These are phyloP conservation scores for Caenorhabditis japonica DNA, from an alignment of 2,888 invertebrate genomes.

Conservation along the genomic window DNA sequence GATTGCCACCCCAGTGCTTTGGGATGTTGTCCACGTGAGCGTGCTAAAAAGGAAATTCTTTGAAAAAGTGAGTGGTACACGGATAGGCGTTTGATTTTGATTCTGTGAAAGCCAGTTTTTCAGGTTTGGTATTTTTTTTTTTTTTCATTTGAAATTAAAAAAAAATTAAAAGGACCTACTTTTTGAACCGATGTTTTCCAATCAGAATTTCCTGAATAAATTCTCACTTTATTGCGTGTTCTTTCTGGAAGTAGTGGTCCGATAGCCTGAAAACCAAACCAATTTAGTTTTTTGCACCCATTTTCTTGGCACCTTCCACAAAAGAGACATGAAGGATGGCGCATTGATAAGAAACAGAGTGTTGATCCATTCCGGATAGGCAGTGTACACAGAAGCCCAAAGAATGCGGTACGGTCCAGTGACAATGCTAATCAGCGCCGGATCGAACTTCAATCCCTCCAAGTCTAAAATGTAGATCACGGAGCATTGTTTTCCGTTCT, in stretches of 20 bases:
- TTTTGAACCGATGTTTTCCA: slow-evolving; percentile 59
- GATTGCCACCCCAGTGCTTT: slow-evolving; percentile 69
- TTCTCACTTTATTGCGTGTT: slow-evolving; percentile 67
- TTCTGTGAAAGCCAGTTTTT: no score
- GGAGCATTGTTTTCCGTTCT: slow-evolving; percentile 58
- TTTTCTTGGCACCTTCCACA: slow-evolving; percentile 63
- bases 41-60: slow-evolving; percentile 44
- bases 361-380: slow-evolving; percentile 71
- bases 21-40: slow-evolving; percentile 63
- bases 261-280: slow-evolving; percentile 58
- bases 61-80: no score
- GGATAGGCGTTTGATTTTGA: no score
- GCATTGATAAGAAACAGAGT: slow-evolving; percentile 68
- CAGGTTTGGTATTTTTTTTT: no score
- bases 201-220: slow-evolving; percentile 58
- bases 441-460: slow-evolving; percentile 69
- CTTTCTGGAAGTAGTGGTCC: slow-evolving; percentile 69
- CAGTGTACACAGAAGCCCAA: slow-evolving; percentile 69
- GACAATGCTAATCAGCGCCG: slow-evolving; percentile 64
- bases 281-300: no score
- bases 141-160: no score
- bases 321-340: slow-evolving; percentile 66
- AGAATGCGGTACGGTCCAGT: slow-evolving; percentile 71
- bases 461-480: slow-evolving; percentile 70
- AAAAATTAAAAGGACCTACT: no score